Evolutionary conservation across 2,797 vertebrate species (phyloP), one percentile per base, ranked within the genome.

Genomic region (Merluccius polli): DNA sequence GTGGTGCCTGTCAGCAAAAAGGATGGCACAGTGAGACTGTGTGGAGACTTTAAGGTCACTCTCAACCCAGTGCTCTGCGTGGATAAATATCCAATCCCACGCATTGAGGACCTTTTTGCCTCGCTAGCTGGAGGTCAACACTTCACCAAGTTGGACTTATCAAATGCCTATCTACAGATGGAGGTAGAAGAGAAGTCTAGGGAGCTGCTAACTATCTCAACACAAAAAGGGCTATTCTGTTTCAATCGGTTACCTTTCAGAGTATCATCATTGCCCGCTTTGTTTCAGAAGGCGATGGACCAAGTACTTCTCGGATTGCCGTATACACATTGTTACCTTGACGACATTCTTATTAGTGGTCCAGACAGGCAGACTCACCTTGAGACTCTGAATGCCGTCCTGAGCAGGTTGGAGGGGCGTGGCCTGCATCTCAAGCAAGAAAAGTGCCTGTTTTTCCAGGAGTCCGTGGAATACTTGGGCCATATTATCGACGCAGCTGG

Each of bases 131-230:
- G 38, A 41, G 38, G 38, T 9, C 38, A 41, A 41, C 38, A 13
- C 38, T 41, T 41, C 38, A 41, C 3, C 11, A 41, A 13, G 38
- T 13, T 41, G 11, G 72, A 77, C 24, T 38, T 75, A 1, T 72
- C 36, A 8, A 24, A 72, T 38, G 73, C 79, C 4, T 75, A 81
- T 5, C 70, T 75, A 1, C 72, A 75, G 38, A 72, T 77, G 59
- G 21, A 30, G 8, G 29, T 75, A 13, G 70, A 75, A 11, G 21
- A 71, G 30, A n/a, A 71, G 12, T 59, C 52, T 11, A 38, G 29
- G 35, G 15, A 78, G 13, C 24, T 67, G 13, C 29, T 70, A 2
- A 70, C 29, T 70, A 70, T 70, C 68, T 31, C 68, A 4, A 31
- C 68, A 70, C 68, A 70, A 16, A 70, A 70, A 70, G 30, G 68